Evolutionary conservation across 37 sponge, comb jelly and placozoan species (phyloP).

Genomic region (Eunapius fragilis): DNA sequence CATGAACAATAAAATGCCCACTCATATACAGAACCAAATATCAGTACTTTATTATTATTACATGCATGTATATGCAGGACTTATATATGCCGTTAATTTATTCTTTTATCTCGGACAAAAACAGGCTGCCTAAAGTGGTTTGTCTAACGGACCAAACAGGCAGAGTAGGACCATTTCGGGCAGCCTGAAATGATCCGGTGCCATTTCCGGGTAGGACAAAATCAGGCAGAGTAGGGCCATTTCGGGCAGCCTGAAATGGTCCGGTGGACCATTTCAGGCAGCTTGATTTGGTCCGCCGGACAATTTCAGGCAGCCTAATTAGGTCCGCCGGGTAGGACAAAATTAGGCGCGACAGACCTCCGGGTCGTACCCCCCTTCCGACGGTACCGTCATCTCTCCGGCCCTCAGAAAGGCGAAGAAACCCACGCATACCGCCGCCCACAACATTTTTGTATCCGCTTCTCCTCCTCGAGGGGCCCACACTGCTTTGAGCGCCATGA

Average conservation of each 20-base stretch:
- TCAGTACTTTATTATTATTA: background rate
- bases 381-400: conserved; percentile 17
- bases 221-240: background rate
- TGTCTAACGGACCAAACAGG: background rate
- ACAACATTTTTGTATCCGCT: conserved; percentile 16
- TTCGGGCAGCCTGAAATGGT: background rate
- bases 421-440: conserved; percentile 31
- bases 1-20: background rate
- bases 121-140: background rate
- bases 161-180: background rate
- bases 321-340: background rate
- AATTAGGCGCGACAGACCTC: background rate
- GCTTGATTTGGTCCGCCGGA: background rate
- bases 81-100: too few relatives aligned
- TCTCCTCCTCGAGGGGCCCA: conserved; percentile 3
- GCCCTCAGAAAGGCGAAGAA: conserved; percentile 21
- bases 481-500: conserved; percentile 17
- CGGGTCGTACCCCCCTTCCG: conserved; percentile 14
- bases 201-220: background rate
- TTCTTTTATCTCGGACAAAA: background rate
- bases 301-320: background rate
- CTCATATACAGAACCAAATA: background rate
- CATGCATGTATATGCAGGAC: background rate
- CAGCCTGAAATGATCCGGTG: background rate
- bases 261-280: background rate